Evolutionary conservation across 1,140 invertebrate genomes (phyloP).

Genomic region (Riptortus pedestris): DNA sequence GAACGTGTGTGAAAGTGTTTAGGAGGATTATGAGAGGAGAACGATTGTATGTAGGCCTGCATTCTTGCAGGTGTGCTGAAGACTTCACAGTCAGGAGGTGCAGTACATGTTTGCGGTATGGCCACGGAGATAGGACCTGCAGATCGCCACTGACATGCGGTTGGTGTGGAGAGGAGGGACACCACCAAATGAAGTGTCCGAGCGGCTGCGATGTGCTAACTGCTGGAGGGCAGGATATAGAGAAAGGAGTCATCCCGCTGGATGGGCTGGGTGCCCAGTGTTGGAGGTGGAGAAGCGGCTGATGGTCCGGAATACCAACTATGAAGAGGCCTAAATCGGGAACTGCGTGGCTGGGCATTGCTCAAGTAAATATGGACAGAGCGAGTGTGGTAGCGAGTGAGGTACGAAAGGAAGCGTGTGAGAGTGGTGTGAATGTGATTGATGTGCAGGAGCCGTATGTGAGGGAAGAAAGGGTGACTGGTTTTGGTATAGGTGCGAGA

Average conservation of each 20-base stretch:
- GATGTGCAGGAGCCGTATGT: too few relatives aligned
- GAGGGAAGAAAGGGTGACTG: too few relatives aligned
- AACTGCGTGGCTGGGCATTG: too few relatives aligned
- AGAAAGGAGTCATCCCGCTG: background rate
- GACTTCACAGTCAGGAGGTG: background rate
- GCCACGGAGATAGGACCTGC: background rate
- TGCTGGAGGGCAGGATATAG: background rate
- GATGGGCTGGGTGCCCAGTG: background rate
- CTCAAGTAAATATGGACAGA: too few relatives aligned
- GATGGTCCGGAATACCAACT: background rate
- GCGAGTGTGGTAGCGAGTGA: too few relatives aligned
- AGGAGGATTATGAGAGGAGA: background rate
- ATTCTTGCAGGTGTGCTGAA: background rate
- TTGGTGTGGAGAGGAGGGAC: background rate
- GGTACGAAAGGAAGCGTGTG: too few relatives aligned
- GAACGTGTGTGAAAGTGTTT: too few relatives aligned
- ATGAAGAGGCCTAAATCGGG: too few relatives aligned
- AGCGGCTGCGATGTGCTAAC: background rate
- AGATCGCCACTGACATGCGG: background rate
- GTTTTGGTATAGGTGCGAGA: too few relatives aligned
- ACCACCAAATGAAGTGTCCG: background rate
- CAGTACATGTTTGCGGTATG: background rate
- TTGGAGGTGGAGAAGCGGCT: background rate
- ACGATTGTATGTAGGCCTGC: background rate
- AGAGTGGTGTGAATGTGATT: too few relatives aligned